Evolutionary conservation across 2,888 invertebrate species (phyloP), one percentile per base, ranked within the genome.

Genomic region (Drosophila mimetica): DNA sequence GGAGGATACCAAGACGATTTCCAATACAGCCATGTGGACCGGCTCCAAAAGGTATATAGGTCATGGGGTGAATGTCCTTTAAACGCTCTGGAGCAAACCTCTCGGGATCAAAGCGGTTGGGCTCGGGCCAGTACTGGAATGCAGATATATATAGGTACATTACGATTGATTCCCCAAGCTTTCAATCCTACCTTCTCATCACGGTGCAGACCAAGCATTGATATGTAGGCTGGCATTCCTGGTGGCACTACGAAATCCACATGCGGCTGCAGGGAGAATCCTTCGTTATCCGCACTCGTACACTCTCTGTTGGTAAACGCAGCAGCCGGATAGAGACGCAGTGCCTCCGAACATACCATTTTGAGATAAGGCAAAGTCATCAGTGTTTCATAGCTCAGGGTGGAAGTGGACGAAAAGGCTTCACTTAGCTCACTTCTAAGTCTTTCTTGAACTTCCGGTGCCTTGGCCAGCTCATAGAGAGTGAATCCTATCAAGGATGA

Each of bases 401-500:
- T 22, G 8, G 47, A 4, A 47, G 14, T 16, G 9, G 48, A 4
- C 0, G 32, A n/a, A 1, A 91, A 77, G 2, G 86, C 86, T 0
- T 76, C 52, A 2, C 81, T 76, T 5, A 93, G 89, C 77, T 93
- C 93, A 13, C 76, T 37, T 16, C 90, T 80, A 8, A 92, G 73
- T 22, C 79, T 86, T 8, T 88, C 76, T 71, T 93, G 93, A 4
- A 92, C 59, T 1, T 82, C 74, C 0, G 89, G 90, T 55, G 92
- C 87, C 46, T 89, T 86, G 7, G 92, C 91, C 37, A 93, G 74
- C 71, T 92, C 91, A 63, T 90, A 91, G 25, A 92, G 89, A 6
- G 90, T 91, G 53, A 92, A 90, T 1, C 92, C 90, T 53, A 92
- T 86, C 1, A 92, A 80, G 0, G 92, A 90, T 1, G 86, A 93